Conservation (phyloP, 2,888 invertebrate species). For the Lycocerus yunnanus region DNA sequence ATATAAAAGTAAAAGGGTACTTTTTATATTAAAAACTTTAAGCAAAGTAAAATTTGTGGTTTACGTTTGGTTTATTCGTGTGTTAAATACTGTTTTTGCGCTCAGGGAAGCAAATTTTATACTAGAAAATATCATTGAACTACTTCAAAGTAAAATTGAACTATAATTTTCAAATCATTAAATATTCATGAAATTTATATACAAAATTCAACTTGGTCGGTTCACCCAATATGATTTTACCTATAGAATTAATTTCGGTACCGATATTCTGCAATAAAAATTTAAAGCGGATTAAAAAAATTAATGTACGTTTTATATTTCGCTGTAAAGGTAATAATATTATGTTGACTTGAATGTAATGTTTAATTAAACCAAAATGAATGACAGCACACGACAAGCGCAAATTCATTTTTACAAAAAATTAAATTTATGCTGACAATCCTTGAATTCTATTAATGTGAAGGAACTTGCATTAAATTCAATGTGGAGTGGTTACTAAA, state of each 20-base stretch:
- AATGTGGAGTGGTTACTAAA: not conserved
- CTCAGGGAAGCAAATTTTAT: conserved; percentile 2
- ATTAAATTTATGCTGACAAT: not conserved
- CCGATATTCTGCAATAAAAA: not conserved
- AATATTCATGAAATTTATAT: not conserved
- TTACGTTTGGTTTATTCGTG: not conserved
- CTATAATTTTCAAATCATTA: not conserved
- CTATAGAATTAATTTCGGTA: not conserved
- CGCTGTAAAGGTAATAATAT: not conserved
- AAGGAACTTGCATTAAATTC: not conserved
- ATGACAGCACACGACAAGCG: not conserved
- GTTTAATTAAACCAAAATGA: not conserved
- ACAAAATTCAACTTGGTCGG: not conserved
- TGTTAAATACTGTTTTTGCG: conserved; percentile 10
- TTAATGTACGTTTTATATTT: not conserved
- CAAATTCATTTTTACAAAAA: not conserved
- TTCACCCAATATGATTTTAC: not conserved
- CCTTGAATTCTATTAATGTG: not conserved
- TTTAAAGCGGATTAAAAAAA: not conserved
- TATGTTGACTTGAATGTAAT: not conserved
- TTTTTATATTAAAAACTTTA: not conserved
- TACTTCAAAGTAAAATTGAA: conserved; percentile 7
- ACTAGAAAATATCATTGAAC: conserved; percentile 1
- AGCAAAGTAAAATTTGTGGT: not conserved
- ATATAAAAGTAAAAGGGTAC: not conserved